Base-by-base conservation (phyloP, 2,113 vertebrate species). In the Chaetura pelagica region DNA sequence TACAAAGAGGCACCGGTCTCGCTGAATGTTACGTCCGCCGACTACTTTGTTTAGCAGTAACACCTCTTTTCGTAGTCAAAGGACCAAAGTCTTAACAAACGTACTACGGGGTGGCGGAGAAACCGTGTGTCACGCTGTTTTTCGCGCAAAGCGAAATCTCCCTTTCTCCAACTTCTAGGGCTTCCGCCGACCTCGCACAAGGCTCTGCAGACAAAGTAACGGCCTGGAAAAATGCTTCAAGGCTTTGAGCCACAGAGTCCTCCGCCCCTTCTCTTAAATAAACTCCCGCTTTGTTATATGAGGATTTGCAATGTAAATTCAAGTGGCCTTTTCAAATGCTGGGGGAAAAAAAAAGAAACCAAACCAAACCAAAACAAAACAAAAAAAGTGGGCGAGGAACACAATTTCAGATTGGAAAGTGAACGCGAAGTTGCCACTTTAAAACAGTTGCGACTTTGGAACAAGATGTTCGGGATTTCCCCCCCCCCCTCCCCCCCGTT, bases 251-350 rank as follows among this genome's bases (percentile, higher is more conserved):
- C 58, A 3, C 1, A 34, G 48, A 26, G 14, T 82, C 44, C 69
- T 89, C 51, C 26, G 49, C 9, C 13, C 8, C 35, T 26, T 42
- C 75, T 81, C 73, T 69, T 93, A 89, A 73, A 79, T 64, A 68
- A 85, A 78, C 84, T 84, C 61, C 38, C 27, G 57, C 79, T 93
- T 95, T 93, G 67, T 91, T 86, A 46, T 6, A 27, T 7, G 62
- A 79, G 66, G 72, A 86, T 96, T 96, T 77, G 76, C 68, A 71
- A 40, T 55, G 72, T 90, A 88, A 85, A 96, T 93, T 71, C 89
- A 71, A n/a, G 26, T 67, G 49, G 48, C 26, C 51, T 77, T 88
- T 90, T 74, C 34, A 71, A 40, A 17, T 59, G 55, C 76, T 77
- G 38, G 38, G 38, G 38, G 10, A 38, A 38, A 38, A 38, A 38